Base-by-base conservation (phyloP, 2,113 vertebrate genomes). In the Triplophysa dalaica region DNA sequence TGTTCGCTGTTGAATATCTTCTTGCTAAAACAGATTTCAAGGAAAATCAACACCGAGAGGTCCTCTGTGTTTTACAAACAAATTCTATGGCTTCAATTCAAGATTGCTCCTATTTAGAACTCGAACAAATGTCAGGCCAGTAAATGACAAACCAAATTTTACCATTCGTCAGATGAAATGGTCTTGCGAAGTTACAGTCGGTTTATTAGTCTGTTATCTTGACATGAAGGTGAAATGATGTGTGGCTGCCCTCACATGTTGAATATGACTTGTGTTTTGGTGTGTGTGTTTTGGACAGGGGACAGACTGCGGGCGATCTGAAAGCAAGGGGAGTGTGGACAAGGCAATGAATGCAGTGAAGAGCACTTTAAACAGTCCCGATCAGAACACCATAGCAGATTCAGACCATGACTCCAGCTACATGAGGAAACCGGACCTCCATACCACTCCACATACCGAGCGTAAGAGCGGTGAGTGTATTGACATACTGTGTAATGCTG, bases 261-360 rank as follows among this genome's bases (percentile, higher is more conserved):
- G 54, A 79, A 75, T 58, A 24, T 70, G 77, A 41, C 65, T 43
- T 52, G 14, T 29, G 65, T 83, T 54, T 76, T 33, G 9, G 7
- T 68, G 45, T 82, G 67, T 80, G 52, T 83, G 77, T 78, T 73
- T 68, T 77, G 68, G 78, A 62, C 76, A 56, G 74, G 50, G 24
- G 52, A 77, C 73, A 72, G 68, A 61, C 73, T 43, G 70, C 69
- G 69, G 85, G 87, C 86, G 88, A 93, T 84, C 88, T 72, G 68
- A 73, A 80, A 29, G 50, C 60, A 65, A 73, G 85, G 86, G 87
- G 88, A 93, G 80, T 86, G 86, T 68, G 79, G 58, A 65, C 78
- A 45, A 82, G 85, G 86, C 89, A 87, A 94, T 94, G 94, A 93
- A 89, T 83, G 88, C 90, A 83, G 88, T 82, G 85, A 86, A 86